These are phyloP conservation scores for Syrrhaptes paradoxus DNA, from an alignment of 2,113 vertebrate genomes.

Conservation along the genomic window DNA sequence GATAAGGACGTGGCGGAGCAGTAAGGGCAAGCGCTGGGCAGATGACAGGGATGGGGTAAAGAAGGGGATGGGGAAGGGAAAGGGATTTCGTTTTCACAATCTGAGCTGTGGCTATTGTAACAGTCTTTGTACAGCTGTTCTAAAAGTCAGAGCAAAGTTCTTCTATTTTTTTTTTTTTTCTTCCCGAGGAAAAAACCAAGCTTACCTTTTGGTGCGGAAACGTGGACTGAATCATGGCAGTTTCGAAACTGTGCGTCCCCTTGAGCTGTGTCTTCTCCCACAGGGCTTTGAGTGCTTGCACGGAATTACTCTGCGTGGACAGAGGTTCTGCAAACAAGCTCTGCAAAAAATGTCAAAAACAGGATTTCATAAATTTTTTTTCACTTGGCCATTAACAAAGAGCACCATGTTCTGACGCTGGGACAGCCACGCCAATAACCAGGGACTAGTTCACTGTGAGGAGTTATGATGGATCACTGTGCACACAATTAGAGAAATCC, in stretches of 20 bases:
- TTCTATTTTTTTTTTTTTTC: fast-evolving
- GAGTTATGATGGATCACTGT: neutral
- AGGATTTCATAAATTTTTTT: neutral
- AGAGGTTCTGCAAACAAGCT: constrained; percentile 84
- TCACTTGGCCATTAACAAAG: neutral
- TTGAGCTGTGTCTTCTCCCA: constrained; percentile 89
- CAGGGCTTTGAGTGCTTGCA: constrained; percentile 82
- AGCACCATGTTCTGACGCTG: neutral
- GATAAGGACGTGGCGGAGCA: neutral
- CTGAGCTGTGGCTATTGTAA: neutral
- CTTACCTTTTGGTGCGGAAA: constrained; percentile 89
- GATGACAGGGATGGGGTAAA: neutral
- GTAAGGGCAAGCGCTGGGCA: neutral
- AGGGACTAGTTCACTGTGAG: neutral
- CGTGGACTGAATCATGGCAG: constrained; percentile 85
- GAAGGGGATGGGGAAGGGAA: neutral
- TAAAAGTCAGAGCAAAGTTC: neutral
- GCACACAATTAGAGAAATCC: neutral
- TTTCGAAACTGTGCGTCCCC: constrained; percentile 85
- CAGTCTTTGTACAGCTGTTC: neutral
- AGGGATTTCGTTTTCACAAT: neutral
- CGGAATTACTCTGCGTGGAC: constrained; percentile 76
- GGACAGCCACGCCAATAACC: fast-evolving
- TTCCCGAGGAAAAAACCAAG: neutral
- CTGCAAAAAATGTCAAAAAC: constrained; percentile 61